Evolutionary conservation across 1,140 invertebrate genomes (phyloP).

Genomic region (Dreissena rostriformis): DNA sequence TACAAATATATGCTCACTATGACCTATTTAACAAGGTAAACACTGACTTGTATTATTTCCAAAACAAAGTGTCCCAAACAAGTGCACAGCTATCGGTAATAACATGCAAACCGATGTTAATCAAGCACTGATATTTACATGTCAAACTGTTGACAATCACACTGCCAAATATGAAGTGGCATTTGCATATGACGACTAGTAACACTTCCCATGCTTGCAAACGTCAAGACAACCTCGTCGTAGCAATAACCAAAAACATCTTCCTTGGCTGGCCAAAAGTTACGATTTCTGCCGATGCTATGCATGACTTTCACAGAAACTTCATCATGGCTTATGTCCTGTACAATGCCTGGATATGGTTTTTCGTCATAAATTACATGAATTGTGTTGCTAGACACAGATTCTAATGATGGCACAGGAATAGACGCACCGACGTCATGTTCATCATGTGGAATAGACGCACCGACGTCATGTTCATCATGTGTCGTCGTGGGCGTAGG

Average conservation of each 20-base stretch:
- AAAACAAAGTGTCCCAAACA: too few relatives aligned
- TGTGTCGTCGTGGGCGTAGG: background rate
- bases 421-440: background rate
- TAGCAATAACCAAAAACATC: background rate
- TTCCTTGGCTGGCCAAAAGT: constrained; percentile 15
- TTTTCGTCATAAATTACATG: background rate
- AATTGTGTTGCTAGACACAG: background rate
- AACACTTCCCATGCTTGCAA: background rate
- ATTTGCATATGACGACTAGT: constrained; percentile 6
- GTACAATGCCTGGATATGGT: constrained; percentile 6
- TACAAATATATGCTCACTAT: too few relatives aligned
- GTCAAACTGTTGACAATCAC: background rate
- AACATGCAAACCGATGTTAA: too few relatives aligned
- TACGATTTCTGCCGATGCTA: constrained; percentile 12
- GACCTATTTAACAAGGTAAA: too few relatives aligned
- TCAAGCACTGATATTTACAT: constrained; percentile 3
- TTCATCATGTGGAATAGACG: background rate
- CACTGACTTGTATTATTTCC: too few relatives aligned
- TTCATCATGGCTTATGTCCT: background rate
- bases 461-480: background rate
- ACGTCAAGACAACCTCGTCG: background rate
- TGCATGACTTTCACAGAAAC: constrained; percentile 7
- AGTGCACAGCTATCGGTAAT: too few relatives aligned
- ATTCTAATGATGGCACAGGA: background rate
- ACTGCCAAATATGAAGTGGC: background rate